A percentile compares a stretch with the other conserved stretches of the same genome.
phyloP scores from a whole-genome alignment of 2,113 vertebrate species.

The Aplodontia rufa region DNA sequence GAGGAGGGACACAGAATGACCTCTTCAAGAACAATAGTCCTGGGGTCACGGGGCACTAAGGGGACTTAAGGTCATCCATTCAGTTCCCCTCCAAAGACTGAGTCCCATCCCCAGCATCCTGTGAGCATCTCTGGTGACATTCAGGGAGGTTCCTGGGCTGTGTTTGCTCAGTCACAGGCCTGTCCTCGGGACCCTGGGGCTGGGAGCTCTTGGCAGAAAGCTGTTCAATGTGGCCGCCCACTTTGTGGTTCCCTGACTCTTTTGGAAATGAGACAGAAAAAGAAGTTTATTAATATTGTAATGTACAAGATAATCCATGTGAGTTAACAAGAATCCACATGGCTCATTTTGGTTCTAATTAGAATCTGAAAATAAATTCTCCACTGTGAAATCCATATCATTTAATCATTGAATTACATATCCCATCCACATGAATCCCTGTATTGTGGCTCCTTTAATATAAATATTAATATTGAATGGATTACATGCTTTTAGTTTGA shows the following conservation, averaged over 20 bases:
- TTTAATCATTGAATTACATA: slow-evolving; percentile 61
- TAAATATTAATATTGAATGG: slow-evolving; percentile 48
- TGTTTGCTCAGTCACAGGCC: neutral
- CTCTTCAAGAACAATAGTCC: neutral
- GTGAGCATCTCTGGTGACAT: neutral
- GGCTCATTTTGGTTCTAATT: slow-evolving; percentile 70
- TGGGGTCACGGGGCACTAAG: accelerated
- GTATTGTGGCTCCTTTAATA: slow-evolving; percentile 46
- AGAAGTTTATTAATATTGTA: slow-evolving; percentile 57
- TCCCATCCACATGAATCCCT: neutral
- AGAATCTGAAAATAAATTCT: slow-evolving; percentile 71
- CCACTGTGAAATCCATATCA: slow-evolving; percentile 39
- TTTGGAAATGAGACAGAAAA: neutral
- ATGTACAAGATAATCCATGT: slow-evolving; percentile 59
- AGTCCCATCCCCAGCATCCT: neutral
- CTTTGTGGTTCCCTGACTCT: neutral
- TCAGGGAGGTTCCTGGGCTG: neutral
- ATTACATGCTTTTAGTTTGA: slow-evolving; percentile 64
- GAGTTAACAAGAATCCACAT: slow-evolving; percentile 59
- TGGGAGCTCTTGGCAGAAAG: neutral
- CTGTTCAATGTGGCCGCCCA: neutral
- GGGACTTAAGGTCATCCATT: neutral
- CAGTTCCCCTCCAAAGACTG: accelerated
- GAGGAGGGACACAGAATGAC: neutral
- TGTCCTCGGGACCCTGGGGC: neutral